phyloP scores from a whole-genome alignment of 2,113 vertebrate species.

The Microcebus lehilahytsara region DNA sequence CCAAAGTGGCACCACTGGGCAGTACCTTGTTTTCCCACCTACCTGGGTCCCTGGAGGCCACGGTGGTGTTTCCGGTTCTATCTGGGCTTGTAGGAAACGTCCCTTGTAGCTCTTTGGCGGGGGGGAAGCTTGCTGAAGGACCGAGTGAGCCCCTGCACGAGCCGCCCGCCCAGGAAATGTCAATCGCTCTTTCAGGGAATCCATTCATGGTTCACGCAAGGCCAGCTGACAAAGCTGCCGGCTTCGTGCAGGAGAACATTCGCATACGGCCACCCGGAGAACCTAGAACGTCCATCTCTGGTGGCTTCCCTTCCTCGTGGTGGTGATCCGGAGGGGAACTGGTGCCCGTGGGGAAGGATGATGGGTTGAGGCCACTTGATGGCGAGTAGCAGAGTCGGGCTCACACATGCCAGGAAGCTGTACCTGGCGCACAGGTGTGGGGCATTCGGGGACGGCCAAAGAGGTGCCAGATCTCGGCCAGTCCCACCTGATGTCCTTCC shows the following conservation, averaged over 20 bases:
- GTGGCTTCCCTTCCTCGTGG: fast-evolving
- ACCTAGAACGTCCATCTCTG: not conserved
- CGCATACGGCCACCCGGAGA: fast-evolving
- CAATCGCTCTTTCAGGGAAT: too few relatives aligned
- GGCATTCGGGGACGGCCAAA: not conserved
- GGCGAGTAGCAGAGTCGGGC: not conserved
- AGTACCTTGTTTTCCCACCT: too few relatives aligned
- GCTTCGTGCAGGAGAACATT: too few relatives aligned
- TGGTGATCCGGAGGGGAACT: not conserved
- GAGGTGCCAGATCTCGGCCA: not conserved
- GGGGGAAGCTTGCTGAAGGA: not conserved
- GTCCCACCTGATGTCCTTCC: fast-evolving
- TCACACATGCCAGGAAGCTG: fast-evolving
- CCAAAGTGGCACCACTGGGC: too few relatives aligned
- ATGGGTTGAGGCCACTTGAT: fast-evolving
- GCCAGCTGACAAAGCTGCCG: not conserved
- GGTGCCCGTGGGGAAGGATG: fast-evolving
- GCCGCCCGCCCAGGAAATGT: not conserved
- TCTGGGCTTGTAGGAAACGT: fast-evolving
- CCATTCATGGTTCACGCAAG: fast-evolving
- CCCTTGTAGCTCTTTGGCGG: not conserved
- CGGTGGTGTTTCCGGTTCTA: too few relatives aligned
- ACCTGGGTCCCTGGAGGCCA: too few relatives aligned
- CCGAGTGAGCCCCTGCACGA: fast-evolving
- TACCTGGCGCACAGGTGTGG: not conserved